Evolutionary conservation across 1,140 invertebrate species (phyloP).

Genomic region (Bombus picipes): DNA sequence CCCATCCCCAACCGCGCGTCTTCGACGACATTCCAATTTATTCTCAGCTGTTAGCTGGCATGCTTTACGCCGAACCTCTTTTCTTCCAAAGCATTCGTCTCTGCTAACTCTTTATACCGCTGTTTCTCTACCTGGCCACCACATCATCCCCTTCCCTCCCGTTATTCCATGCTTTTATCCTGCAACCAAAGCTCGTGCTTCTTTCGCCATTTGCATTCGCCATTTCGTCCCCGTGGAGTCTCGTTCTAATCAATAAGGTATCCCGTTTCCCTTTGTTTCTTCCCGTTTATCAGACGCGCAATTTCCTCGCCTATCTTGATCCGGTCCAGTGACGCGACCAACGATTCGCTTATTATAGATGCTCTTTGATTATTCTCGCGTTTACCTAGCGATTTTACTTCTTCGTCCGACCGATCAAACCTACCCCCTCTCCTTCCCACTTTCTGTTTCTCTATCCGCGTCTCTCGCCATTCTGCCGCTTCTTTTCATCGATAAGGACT

Average conservation of each 20-base stretch:
- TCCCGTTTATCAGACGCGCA: not conserved
- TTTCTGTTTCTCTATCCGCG: slow-evolving; percentile 21
- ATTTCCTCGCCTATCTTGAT: not conserved
- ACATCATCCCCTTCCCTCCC: not conserved
- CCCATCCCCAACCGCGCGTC: slow-evolving; percentile 31
- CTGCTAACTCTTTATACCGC: not conserved
- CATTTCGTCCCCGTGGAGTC: not conserved
- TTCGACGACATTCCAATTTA: slow-evolving; percentile 71
- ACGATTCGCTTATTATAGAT: not conserved
- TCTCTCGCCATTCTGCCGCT: not conserved
- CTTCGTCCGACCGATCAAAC: not conserved
- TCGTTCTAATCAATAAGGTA: slow-evolving; percentile 33
- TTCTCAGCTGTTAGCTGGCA: slow-evolving; percentile 69
- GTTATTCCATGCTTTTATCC: slow-evolving; percentile 17
- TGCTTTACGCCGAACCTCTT: slow-evolving; percentile 55
- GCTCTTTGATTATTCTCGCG: not conserved
- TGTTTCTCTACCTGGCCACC: not conserved
- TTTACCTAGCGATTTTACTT: not conserved
- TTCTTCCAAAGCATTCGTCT: slow-evolving; percentile 30
- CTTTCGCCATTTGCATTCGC: not conserved
- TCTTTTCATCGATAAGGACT: slow-evolving; percentile 46
- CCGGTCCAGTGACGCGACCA: no score
- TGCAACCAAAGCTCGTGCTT: not conserved
- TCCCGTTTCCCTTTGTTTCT: not conserved
- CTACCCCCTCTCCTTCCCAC: not conserved